Evolutionary conservation across 2,888 invertebrate genomes (phyloP).

Genomic region (Hemithea aestivaria): DNA sequence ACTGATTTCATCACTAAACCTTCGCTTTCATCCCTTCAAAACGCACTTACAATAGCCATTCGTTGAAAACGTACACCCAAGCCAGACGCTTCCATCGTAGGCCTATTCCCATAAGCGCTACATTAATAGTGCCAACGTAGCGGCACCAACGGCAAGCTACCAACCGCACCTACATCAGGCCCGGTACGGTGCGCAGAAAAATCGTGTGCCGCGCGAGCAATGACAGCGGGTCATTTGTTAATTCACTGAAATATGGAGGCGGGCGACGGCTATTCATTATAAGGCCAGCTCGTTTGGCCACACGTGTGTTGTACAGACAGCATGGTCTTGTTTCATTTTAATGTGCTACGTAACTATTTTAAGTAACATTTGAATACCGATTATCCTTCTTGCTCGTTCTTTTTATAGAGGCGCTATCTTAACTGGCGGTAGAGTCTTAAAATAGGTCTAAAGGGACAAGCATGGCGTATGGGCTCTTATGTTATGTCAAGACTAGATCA

Average conservation of each 20-base stretch:
- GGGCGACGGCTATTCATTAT: slow-evolving; percentile 76
- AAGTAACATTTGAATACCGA: too few relatives aligned
- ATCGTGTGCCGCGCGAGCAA: slow-evolving; percentile 65
- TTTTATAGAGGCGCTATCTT: too few relatives aligned
- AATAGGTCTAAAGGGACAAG: too few relatives aligned
- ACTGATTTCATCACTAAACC: too few relatives aligned
- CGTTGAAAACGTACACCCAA: slow-evolving; percentile 4
- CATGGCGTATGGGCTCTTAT: too few relatives aligned
- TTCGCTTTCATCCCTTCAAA: too few relatives aligned
- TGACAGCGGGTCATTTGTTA: slow-evolving; percentile 76
- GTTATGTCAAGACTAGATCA: too few relatives aligned
- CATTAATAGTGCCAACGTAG: slow-evolving; percentile 46
- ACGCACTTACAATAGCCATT: too few relatives aligned
- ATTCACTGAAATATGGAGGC: slow-evolving; percentile 76
- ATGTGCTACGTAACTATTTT: not conserved
- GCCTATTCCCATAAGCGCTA: slow-evolving; percentile 40
- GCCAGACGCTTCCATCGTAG: slow-evolving; percentile 17
- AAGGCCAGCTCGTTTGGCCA: slow-evolving; percentile 72
- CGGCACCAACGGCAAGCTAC: slow-evolving; percentile 36
- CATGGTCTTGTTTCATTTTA: slow-evolving; percentile 18
- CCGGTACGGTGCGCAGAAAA: slow-evolving; percentile 74
- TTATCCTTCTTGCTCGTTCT: too few relatives aligned
- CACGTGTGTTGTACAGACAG: slow-evolving; percentile 66
- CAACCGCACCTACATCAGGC: slow-evolving; percentile 73
- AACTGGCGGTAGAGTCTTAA: too few relatives aligned